Percentiles rank a stretch among this genome's conserved stretches.
Evolutionary conservation across 1,140 invertebrate species (phyloP).

Genomic region (Drosophila pseudoobscura): DNA sequence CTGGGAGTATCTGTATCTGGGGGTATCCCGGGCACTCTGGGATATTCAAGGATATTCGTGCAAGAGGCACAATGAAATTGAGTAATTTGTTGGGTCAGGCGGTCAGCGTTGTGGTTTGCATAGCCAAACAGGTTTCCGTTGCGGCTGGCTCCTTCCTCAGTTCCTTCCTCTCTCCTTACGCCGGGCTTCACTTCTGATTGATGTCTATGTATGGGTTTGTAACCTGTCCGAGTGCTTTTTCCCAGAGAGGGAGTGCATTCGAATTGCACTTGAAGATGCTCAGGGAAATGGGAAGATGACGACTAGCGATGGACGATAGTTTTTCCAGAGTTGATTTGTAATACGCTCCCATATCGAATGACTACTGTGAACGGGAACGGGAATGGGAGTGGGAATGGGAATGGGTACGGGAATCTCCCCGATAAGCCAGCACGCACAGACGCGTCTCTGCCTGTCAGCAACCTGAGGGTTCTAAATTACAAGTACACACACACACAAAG

Average conservation of each 20-base stretch:
- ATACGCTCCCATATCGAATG: slow-evolving; percentile 4
- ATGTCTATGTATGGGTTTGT: slow-evolving; percentile 57
- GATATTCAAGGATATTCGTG: slow-evolving; percentile 45
- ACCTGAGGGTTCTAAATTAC: slow-evolving; percentile 70
- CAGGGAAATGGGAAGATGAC: slow-evolving; percentile 3
- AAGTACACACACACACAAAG: slow-evolving; percentile 26
- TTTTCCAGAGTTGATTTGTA: no score
- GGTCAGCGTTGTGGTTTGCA: slow-evolving; percentile 78
- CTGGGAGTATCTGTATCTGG: slow-evolving; percentile 20
- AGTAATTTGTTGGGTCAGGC: slow-evolving; percentile 81
- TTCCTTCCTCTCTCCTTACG: not conserved
- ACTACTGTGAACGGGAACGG: slow-evolving; percentile 6
- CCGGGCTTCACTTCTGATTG: slow-evolving; percentile 50
- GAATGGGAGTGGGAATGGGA: not conserved
- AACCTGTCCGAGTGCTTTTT: slow-evolving; percentile 21
- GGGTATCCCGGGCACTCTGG: slow-evolving; percentile 16
- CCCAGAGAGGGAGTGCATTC: slow-evolving; percentile 47
- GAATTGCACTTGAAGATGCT: slow-evolving; percentile 55
- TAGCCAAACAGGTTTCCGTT: slow-evolving; percentile 67
- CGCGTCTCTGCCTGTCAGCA: slow-evolving; percentile 67
- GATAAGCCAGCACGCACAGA: slow-evolving; percentile 75
- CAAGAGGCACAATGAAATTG: slow-evolving; percentile 76
- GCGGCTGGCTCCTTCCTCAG: slow-evolving; percentile 10
- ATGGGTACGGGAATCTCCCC: not conserved
- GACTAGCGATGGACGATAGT: no score